Percentiles rank a stretch among this genome's conserved stretches.
Evolutionary conservation across 53 echinoderm and acorn worm genomes (phyloP).

Genomic region (Temnopleurus reevesii): DNA sequence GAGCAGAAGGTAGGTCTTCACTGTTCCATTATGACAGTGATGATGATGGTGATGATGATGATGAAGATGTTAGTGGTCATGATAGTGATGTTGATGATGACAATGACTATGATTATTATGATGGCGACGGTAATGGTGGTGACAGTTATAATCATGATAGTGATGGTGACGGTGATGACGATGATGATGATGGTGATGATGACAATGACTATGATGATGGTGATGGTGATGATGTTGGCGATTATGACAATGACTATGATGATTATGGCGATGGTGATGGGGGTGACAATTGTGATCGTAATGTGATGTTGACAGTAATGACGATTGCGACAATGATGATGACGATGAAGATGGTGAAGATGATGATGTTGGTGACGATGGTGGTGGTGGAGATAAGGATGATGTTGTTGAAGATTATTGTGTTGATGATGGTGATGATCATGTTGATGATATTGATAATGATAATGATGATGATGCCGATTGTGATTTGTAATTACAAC

Average conservation of each 20-base stretch:
- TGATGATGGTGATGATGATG: not conserved
- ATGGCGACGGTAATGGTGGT: not conserved
- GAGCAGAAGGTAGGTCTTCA: slow-evolving; percentile 85
- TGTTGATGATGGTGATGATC: not conserved
- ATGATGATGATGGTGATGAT: not conserved
- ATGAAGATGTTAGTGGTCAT: not conserved
- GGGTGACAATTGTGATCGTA: not conserved
- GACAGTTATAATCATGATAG: not conserved
- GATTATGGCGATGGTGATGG: not conserved
- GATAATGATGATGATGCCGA: not conserved
- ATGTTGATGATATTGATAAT: slow-evolving; percentile 4
- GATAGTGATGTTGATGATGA: not conserved
- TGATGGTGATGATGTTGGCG: not conserved
- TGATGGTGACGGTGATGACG: not conserved
- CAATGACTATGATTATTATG: not conserved
- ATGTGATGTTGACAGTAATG: not conserved
- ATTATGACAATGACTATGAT: not conserved
- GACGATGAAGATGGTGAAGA: not conserved
- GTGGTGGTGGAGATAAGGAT: not conserved
- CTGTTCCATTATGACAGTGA: too few species aligned
- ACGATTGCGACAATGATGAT: not conserved
- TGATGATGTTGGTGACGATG: not conserved
- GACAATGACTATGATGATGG: not conserved
- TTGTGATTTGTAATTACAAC: too few species aligned
- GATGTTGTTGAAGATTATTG: not conserved